Percentiles rank a stretch among this genome's conserved stretches.
Evolutionary conservation across 2,888 invertebrate species (phyloP).

Genomic region (Nephrocerus scutellatus): DNA sequence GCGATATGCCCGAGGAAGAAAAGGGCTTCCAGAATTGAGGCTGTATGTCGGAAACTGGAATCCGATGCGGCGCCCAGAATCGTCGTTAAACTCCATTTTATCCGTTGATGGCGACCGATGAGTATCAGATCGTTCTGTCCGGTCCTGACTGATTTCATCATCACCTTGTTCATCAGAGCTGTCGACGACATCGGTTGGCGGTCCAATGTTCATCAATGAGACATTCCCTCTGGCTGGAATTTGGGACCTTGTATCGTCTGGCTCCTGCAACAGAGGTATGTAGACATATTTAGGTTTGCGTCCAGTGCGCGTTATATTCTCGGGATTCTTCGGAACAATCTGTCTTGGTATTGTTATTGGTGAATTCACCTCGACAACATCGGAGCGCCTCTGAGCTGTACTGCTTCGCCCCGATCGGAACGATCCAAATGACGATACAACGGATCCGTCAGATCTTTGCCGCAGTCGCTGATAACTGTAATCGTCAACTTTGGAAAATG

Average conservation of each 20-base stretch:
- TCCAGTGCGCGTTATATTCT: constrained; percentile 34
- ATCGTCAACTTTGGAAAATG: constrained; percentile 43
- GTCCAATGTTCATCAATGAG: constrained; percentile 34
- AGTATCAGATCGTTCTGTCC: constrained; percentile 37
- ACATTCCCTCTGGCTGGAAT: constrained; percentile 35
- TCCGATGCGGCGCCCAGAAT: constrained; percentile 44
- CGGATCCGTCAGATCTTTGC: constrained; percentile 38
- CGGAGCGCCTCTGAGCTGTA: constrained; percentile 33
- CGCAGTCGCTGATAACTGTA: constrained; percentile 39
- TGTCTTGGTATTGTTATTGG: constrained; percentile 39
- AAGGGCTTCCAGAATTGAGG: constrained; percentile 41
- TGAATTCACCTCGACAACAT: constrained; percentile 26
- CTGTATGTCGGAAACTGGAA: constrained; percentile 46
- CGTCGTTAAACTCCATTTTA: constrained; percentile 30
- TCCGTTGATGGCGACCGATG: constrained; percentile 21
- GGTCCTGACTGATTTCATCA: constrained; percentile 31
- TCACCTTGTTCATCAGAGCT: constrained; percentile 33
- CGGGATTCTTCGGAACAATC: constrained; percentile 27
- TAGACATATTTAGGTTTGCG: constrained; percentile 40
- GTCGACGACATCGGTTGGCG: constrained; percentile 34
- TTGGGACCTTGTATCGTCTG: constrained; percentile 20
- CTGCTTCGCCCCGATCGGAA: constrained; percentile 30
- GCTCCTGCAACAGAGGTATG: constrained; percentile 36
- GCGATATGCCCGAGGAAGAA: constrained; percentile 45
- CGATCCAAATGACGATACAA: constrained; percentile 42